Evolutionary conservation across 2,888 invertebrate species (phyloP).

Genomic region (Pyrrhia umbra): DNA sequence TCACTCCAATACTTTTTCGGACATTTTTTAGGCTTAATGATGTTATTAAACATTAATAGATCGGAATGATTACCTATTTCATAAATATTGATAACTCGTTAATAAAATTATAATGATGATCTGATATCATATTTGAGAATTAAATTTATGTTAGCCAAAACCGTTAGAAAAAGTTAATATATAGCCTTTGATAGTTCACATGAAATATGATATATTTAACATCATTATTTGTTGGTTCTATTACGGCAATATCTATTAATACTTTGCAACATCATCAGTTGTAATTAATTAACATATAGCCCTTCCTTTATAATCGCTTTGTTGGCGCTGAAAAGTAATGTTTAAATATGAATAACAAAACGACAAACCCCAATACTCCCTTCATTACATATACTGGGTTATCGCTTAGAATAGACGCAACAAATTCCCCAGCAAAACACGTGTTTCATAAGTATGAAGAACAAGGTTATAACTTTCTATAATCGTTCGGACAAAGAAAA

Average conservation of each 20-base stretch:
- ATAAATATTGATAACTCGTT: slow-evolving; percentile 59
- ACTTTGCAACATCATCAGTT: background rate
- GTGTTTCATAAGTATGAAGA: no score
- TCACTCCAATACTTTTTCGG: slow-evolving; percentile 72
- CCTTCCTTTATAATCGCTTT: no score
- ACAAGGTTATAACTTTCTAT: no score
- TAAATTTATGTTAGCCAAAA: slow-evolving; percentile 39
- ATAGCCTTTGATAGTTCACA: slow-evolving; percentile 36
- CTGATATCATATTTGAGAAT: slow-evolving; percentile 40
- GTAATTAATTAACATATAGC: no score
- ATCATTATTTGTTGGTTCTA: background rate
- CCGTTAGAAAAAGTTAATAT: slow-evolving; percentile 45
- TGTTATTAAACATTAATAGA: slow-evolving; percentile 76
- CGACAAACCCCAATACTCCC: no score
- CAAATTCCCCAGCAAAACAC: no score
- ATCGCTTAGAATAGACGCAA: no score
- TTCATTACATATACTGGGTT: no score
- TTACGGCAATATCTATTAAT: slow-evolving; percentile 20
- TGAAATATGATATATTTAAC: slow-evolving; percentile 21
- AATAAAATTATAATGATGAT: slow-evolving; percentile 48
- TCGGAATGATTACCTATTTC: slow-evolving; percentile 58
- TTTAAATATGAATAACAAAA: no score
- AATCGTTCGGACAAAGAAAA: no score
- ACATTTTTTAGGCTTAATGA: slow-evolving; percentile 67
- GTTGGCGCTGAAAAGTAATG: no score